Conservation (phyloP, 2,113 vertebrate species). For the Clarias gariepinus region DNA sequence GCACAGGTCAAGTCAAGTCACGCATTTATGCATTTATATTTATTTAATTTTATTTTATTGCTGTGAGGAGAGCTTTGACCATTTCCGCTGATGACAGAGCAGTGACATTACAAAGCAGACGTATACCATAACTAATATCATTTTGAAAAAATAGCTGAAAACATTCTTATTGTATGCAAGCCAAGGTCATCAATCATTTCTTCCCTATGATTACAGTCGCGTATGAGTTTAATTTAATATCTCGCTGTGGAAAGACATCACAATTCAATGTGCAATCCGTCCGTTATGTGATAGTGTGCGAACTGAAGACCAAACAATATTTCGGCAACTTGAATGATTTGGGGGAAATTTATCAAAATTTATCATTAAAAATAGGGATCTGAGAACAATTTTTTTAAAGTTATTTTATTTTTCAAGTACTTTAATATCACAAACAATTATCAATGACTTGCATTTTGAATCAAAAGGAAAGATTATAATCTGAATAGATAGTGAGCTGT, state of each 20-base stretch:
- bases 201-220: slow-evolving; percentile 45
- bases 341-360: slow-evolving; percentile 22
- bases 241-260: slow-evolving; percentile 30
- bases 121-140: slow-evolving; percentile 30
- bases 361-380: slow-evolving; percentile 6
- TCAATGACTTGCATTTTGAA: not conserved
- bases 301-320: slow-evolving; percentile 42
- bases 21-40: too few species aligned
- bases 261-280: slow-evolving; percentile 37
- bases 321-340: slow-evolving; percentile 49
- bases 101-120: slow-evolving; percentile 13
- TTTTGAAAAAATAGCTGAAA: slow-evolving; percentile 29
- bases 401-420: slow-evolving; percentile 9
- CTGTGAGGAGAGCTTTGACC: slow-evolving; percentile 16
- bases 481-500: not conserved
- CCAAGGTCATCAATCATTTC: slow-evolving; percentile 54
- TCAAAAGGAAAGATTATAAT: not conserved
- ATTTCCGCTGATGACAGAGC: slow-evolving; percentile 14
- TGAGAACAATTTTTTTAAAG: slow-evolving; percentile 15
- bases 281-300: slow-evolving; percentile 42
- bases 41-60: too few species aligned
- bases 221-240: slow-evolving; percentile 54
- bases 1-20: too few species aligned
- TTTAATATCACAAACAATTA: slow-evolving; percentile 15
- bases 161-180: slow-evolving; percentile 38